phyloP scores from a whole-genome alignment of 2,888 invertebrate genomes.

The Andrena flavipes region DNA sequence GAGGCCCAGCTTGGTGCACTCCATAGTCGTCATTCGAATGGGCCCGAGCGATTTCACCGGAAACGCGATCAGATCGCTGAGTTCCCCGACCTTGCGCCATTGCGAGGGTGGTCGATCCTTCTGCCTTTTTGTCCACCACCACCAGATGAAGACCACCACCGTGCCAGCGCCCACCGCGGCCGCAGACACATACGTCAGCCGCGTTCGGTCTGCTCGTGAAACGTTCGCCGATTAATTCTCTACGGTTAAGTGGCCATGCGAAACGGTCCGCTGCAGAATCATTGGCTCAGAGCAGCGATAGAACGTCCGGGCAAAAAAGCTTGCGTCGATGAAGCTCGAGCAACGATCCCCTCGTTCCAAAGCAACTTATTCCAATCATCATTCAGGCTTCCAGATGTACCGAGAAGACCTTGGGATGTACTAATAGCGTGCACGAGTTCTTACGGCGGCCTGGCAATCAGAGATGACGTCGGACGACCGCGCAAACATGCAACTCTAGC shows the following conservation, averaged over 20 bases:
- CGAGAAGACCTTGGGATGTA: neutral
- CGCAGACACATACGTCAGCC: conserved; percentile 77
- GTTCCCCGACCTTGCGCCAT: conserved; percentile 87
- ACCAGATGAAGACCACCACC: conserved; percentile 73
- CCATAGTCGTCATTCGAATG: conserved; percentile 85
- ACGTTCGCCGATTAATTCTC: conserved; percentile 32
- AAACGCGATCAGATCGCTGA: conserved; percentile 86
- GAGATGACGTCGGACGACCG: neutral
- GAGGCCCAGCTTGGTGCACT: conserved; percentile 86
- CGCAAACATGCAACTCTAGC: neutral
- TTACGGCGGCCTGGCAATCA: too few species aligned
- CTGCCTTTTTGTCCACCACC: conserved; percentile 76
- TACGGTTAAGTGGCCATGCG: conserved; percentile 39
- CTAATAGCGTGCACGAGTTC: too few species aligned
- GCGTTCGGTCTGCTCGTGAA: conserved; percentile 72
- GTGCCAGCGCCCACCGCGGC: conserved; percentile 79
- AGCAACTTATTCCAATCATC: neutral
- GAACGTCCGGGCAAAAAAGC: neutral
- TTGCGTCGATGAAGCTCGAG: neutral
- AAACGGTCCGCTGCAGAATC: conserved; percentile 27
- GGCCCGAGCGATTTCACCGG: conserved; percentile 88
- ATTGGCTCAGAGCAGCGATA: neutral
- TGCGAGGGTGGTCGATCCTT: conserved; percentile 82
- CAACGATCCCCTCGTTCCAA: too few species aligned
- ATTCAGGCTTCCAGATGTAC: neutral